Percentiles rank a stretch among this genome's conserved stretches.
phyloP scores from a whole-genome alignment of 2,888 invertebrate species.

The Caenorhabditis sp. region DNA sequence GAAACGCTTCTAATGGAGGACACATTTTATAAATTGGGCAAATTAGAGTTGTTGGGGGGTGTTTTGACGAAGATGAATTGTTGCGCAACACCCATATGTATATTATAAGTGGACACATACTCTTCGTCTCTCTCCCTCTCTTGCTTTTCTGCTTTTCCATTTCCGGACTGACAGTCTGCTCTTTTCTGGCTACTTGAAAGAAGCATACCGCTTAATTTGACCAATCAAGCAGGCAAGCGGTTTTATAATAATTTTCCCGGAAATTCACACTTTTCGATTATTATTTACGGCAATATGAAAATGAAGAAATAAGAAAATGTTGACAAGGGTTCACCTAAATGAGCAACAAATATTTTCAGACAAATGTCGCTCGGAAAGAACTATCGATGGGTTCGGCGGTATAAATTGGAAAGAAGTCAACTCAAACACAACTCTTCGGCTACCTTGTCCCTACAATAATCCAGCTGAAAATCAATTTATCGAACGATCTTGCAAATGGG shows the following conservation, averaged over 20 bases:
- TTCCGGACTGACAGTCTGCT: constrained; percentile 1
- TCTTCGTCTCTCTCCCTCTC: background rate
- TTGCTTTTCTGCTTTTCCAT: background rate
- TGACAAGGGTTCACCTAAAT: too few species aligned
- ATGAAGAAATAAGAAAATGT: background rate
- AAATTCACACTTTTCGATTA: constrained; percentile 2
- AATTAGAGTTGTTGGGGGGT: background rate
- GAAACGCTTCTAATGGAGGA: background rate
- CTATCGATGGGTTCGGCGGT: constrained; percentile 63
- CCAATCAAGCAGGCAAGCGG: constrained; percentile 1
- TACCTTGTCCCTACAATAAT: constrained; percentile 48
- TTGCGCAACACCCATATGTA: background rate
- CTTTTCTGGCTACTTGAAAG: constrained; percentile 2
- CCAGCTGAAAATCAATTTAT: constrained; percentile 39
- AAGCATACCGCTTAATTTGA: background rate
- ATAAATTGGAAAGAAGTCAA: constrained; percentile 62
- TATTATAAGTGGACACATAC: background rate
- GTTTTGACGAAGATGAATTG: background rate
- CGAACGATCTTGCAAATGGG: constrained; percentile 49
- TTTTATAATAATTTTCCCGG: background rate
- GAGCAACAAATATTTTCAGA: constrained; percentile 40
- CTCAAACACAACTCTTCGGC: constrained; percentile 35
- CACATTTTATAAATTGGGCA: constrained; percentile 14
- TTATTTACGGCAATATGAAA: background rate
- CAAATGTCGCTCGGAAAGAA: constrained; percentile 57